These are phyloP conservation scores for Drosophila truncata DNA, from an alignment of 1,140 invertebrate species.

Conservation along the genomic window DNA sequence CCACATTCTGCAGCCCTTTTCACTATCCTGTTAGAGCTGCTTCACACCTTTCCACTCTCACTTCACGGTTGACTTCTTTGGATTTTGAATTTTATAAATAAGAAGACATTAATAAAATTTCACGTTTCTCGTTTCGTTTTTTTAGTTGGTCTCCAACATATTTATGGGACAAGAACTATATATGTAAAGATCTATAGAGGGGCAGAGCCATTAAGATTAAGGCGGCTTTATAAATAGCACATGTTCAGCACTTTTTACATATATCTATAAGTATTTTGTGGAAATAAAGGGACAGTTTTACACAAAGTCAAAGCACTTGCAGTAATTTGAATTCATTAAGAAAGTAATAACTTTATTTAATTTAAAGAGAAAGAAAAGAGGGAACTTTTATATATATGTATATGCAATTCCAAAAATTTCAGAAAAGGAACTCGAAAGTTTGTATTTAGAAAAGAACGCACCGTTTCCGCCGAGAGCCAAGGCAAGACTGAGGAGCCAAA, in stretches of 20 bases:
- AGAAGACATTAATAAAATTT: constrained; percentile 69
- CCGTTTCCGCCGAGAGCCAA: constrained; percentile 68
- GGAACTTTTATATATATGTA: background rate
- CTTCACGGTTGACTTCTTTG: constrained; percentile 38
- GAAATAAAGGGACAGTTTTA: constrained; percentile 15
- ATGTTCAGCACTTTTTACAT: constrained; percentile 53
- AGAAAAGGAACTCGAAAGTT: constrained; percentile 4
- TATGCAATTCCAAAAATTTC: constrained; percentile 7
- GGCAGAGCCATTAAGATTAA: constrained; percentile 70
- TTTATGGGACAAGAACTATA: constrained; percentile 57
- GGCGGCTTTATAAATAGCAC: constrained; percentile 72
- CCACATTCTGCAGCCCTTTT: constrained; percentile 62
- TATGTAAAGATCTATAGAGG: constrained; percentile 46
- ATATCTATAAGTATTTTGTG: constrained; percentile 24
- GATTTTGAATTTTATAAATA: constrained; percentile 64
- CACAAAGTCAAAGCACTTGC: constrained; percentile 9
- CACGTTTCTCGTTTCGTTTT: constrained; percentile 32
- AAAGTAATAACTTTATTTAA: background rate
- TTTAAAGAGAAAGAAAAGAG: background rate
- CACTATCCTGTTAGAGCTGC: constrained; percentile 27
- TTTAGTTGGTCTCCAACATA: constrained; percentile 49
- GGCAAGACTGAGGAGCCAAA: constrained; percentile 66
- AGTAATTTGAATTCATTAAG: constrained; percentile 5
- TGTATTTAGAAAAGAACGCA: constrained; percentile 45
- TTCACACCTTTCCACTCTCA: constrained; percentile 59